Evolutionary conservation across 2,113 vertebrate genomes (phyloP), one percentile per base, ranked within the genome.

Genomic region (Crotalus viridis): DNA sequence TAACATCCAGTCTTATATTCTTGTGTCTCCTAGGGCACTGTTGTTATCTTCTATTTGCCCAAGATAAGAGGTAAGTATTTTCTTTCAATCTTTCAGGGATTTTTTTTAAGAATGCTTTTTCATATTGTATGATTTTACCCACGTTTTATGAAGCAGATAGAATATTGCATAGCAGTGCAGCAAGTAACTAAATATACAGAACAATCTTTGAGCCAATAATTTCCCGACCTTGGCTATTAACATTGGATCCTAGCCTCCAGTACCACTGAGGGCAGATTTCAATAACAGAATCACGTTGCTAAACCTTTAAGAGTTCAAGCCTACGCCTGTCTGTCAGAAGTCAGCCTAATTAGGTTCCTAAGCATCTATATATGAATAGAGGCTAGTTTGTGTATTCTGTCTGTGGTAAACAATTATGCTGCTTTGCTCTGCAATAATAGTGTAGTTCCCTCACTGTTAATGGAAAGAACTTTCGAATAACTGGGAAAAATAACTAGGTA

Each of bases 1-100:
- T 81, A 81, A 39, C 74, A 21, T 39, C 33, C 74, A 69, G 93
- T 90, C 92, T 91, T 91, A 15, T 61, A n/a, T 15, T 90, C 54
- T 26, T 43, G 4, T 28, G 26, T 17, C 46, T 90, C 57, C 2
- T 15, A 59, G 39, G 39, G 13, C 4, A 59, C 55, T 48, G 13
- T 43, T 64, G 43, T 64, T 90, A 64, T 28, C 19, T 89, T 57
- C 59, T 52, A 17, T 59, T 90, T 90, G 24, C 33, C 59, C 48
- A 69, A 39, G 43, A 90, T 69, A 74, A 69, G 46, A 69, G 46
- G 17, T 52, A n/a, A n/a, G n/a, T 26, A 15, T 57, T 89, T 55
- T 81, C 33, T 81, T 81, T 81, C 33, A 19, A 81, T 21, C n/a
- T 57, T 39, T 59, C n/a, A 89, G 54, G 19, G 1, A 1, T 10